Evolutionary conservation across 1,140 invertebrate genomes (phyloP).

Genomic region (Drosophila neocordata): DNA sequence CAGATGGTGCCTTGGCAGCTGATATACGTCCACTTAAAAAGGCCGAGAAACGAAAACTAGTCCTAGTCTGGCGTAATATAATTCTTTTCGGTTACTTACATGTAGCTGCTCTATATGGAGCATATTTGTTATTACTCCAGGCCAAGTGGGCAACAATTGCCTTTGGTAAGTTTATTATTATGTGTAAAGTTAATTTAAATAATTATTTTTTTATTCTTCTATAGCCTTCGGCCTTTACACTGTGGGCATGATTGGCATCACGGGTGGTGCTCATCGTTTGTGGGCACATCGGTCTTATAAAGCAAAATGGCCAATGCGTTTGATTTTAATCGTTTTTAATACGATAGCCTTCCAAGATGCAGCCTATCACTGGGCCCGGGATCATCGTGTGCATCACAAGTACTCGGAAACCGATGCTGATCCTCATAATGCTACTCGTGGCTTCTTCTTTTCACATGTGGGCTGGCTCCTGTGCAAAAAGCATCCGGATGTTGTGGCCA

Average conservation of each 20-base stretch:
- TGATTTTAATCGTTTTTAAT: conserved; percentile 91
- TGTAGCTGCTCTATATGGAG: conserved; percentile 92
- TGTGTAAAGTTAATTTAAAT: neutral
- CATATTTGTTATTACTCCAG: conserved; percentile 90
- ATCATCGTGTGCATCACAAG: conserved; percentile 98
- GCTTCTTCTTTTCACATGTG: conserved; percentile 97
- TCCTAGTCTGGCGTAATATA: conserved; percentile 97
- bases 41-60: conserved; percentile 80
- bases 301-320: conserved; percentile 92
- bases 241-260: conserved; percentile 90
- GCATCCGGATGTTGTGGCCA: conserved; percentile 93
- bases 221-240: conserved; percentile 84
- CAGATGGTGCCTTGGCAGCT: conserved; percentile 83
- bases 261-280: conserved; percentile 95
- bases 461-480: conserved; percentile 96
- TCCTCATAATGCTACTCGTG: conserved; percentile 94
- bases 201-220: neutral
- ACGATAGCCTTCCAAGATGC: conserved; percentile 95
- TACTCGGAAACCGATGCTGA: conserved; percentile 97
- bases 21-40: conserved; percentile 73
- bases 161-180: conserved; percentile 85
- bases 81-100: conserved; percentile 93
- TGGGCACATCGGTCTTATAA: conserved; percentile 97
- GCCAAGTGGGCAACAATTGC: conserved; percentile 90
- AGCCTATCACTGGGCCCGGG: conserved; percentile 94